Base-by-base conservation (phyloP, 2,888 invertebrate genomes). In the Plusia festucae region DNA sequence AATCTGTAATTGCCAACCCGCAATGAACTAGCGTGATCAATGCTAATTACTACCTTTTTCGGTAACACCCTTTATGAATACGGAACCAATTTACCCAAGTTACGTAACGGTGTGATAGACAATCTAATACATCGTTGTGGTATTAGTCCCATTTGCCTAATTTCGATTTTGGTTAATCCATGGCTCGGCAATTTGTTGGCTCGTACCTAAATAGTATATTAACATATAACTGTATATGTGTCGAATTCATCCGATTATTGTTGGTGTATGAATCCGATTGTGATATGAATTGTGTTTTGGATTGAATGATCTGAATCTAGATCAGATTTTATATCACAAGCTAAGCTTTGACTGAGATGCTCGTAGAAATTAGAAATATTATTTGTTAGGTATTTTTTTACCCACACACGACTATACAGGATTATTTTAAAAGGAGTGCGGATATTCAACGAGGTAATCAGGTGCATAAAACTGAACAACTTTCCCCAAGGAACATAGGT, bases 131-230 rank as follows among this genome's bases (percentile, higher is more conserved):
- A 73, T 81, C 73, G 80, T 64, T 76, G 76, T 65, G 73, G 82
- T 76, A 79, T 83, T 81, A 79, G 79, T 77, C 76, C 81, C 76
- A 84, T 87, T 87, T 79, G 74, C 79, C 81, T 86, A 85, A 86
- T 85, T 87, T 84, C 84, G 85, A 87, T 87, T 85, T 84, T 63
- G 82, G 77, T 83, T 76, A 76, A 77, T 70, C 78, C 66, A 62
- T 68, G 74, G 75, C 75, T 57, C 57, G 65, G 58, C 75, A 79
- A 81, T 78, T 78, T 72, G 74, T 81, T 83, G 66, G 70, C 7
- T 51, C 54, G n/a, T 69, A 55, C 60, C 56, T 40, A 69, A 60
- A 59, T 59, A 63, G 49, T 69, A 62, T 60, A 60, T 55, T 32
- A 34, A 40, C 61, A 52, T 51, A 46, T 20, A 56, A 44, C 30